phyloP scores from a whole-genome alignment of 2,797 vertebrate genomes.

The Chaenodraco wilsoni region DNA sequence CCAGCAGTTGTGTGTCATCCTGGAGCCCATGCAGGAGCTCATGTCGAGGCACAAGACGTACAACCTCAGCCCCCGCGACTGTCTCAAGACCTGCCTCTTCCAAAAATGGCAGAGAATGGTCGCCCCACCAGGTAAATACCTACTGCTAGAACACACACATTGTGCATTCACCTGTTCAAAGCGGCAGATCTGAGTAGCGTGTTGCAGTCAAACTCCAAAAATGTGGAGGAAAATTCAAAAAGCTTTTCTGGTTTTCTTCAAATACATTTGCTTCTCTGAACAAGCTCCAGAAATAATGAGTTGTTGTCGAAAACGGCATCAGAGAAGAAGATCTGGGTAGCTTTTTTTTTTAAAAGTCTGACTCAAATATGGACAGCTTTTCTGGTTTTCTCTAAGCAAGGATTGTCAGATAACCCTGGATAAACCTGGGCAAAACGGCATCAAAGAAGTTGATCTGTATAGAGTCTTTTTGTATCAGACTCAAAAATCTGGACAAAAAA shows the following conservation, averaged over 20 bases:
- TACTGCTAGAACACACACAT: neutral
- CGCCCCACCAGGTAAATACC: conserved; percentile 93
- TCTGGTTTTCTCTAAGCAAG: no score
- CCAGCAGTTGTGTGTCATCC: conserved; percentile 97
- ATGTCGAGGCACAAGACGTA: conserved; percentile 99
- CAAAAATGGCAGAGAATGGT: conserved; percentile 99
- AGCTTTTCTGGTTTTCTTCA: neutral
- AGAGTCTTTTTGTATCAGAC: no score
- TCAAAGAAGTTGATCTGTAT: no score
- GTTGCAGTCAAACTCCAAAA: neutral
- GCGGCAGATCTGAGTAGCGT: neutral
- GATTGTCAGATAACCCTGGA: no score
- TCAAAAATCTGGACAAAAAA: no score
- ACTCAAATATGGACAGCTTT: no score
- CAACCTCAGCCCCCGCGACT: conserved; percentile 98
- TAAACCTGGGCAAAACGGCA: no score
- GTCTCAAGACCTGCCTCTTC: conserved; percentile 99
- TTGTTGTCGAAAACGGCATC: conserved; percentile 14
- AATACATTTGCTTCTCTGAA: neutral
- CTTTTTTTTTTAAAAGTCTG: no score
- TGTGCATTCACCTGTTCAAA: neutral
- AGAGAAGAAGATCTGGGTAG: no score
- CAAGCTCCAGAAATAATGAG: neutral
- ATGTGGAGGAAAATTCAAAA: neutral
- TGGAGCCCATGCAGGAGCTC: conserved; percentile 99